Conservation (phyloP, 2,113 vertebrate species). For the Scopus umbretta region DNA sequence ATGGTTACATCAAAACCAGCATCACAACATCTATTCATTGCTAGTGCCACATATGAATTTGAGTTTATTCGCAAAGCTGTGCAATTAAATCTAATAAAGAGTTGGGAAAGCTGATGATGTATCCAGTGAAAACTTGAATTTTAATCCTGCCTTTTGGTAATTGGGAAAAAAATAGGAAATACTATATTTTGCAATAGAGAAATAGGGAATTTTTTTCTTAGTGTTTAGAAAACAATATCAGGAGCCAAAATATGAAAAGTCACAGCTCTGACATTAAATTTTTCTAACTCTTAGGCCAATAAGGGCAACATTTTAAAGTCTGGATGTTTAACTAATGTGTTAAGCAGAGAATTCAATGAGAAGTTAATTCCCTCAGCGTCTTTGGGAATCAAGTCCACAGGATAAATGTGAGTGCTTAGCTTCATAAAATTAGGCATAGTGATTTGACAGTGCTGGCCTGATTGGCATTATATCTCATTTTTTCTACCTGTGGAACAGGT, state of each 20-base stretch:
- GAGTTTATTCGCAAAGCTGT: background rate
- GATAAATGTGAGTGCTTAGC: background rate
- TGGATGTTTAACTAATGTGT: background rate
- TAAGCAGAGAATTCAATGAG: background rate
- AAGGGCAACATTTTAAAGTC: background rate
- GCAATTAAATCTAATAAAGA: background rate
- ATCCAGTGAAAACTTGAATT: background rate
- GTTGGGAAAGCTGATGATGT: background rate
- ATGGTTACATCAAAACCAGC: background rate
- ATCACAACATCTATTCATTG: background rate
- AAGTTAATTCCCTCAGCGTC: background rate
- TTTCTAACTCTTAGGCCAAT: background rate
- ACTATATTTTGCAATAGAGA: background rate
- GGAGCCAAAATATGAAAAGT: background rate
- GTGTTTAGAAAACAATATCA: background rate
- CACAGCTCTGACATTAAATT: background rate
- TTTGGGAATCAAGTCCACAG: background rate
- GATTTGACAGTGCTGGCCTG: background rate
- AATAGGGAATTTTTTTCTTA: background rate
- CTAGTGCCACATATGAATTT: background rate
- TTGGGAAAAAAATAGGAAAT: background rate
- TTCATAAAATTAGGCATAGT: background rate
- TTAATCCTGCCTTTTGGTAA: background rate
- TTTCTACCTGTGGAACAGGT: background rate
- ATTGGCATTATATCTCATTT: background rate